Evolutionary conservation across 2,113 vertebrate genomes (phyloP), one percentile per base, ranked within the genome.

Genomic region (Corapipo altera): DNA sequence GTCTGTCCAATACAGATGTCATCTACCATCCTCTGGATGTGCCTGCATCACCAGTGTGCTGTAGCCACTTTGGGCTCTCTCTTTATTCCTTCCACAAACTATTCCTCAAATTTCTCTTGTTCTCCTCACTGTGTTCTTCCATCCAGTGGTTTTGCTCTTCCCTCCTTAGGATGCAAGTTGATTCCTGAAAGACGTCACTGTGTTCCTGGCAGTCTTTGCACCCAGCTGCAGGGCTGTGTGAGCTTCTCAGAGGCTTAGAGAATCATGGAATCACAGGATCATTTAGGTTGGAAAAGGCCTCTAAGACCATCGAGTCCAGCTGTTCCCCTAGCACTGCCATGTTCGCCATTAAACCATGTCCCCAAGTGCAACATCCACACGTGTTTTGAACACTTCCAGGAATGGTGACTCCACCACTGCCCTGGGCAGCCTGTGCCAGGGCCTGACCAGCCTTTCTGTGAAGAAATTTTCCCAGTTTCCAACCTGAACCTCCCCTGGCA

Each of bases 41-140:
- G 65, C 51, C 59, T 1, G 6, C 15, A 9, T 74, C 0, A 0
- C 51, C 4, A 0, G 28, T 66, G 76, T 58, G 65, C 58, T 32
- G 7, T 17, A 44, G 35, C 57, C 2, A 1, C 85, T 75, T 51
- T 17, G 11, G 37, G 33, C 39, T 88, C 33, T 16, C 19, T 79
- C 52, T 89, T 85, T 67, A 37, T 77, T 92, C 65, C 54, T 73
- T 65, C 72, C 59, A 52, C 59, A 71, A 70, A 54, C 19, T 52
- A 2, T 54, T 81, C 30, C 48, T 84, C 33, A 33, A 0, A 33
- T 58, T 58, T 49, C 27, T 70, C 41, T 37, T 70, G 35, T 67
- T 81, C 37, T 32, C 27, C 65, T 91, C 0, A 0, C 59, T 39
- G 48, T 43, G 7, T 30, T 88, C 77, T 75, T 71, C 52, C 35